Conservation (phyloP, 2,797 vertebrate genomes). For the Sternarchorhynchus goeldii region DNA sequence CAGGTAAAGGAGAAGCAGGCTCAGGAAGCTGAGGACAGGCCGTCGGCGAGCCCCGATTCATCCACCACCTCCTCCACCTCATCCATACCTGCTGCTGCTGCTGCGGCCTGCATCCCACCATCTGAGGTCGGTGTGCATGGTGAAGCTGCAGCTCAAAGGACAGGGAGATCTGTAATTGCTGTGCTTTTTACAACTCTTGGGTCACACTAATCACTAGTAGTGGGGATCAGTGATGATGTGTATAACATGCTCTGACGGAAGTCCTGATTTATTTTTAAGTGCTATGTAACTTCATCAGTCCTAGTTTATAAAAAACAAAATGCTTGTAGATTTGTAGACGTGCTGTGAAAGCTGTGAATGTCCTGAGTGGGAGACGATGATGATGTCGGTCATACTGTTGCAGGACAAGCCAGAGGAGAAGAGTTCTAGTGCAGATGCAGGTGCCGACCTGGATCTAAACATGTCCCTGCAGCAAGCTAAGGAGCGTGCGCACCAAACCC, state of each 20-base stretch:
- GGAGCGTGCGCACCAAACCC: constrained; percentile 88
- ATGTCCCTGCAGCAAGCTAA: constrained; percentile 87
- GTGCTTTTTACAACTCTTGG: too few relatives aligned
- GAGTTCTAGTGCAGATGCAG: constrained; percentile 26
- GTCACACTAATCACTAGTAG: too few relatives aligned
- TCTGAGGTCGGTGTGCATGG: constrained; percentile 49
- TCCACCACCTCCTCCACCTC: constrained; percentile 66
- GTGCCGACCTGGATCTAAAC: constrained; percentile 74
- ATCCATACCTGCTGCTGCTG: constrained; percentile 55
- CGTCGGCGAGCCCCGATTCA: constrained; percentile 60
- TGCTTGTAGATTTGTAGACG: too few relatives aligned
- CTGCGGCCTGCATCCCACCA: constrained; percentile 34
- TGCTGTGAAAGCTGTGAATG: too few relatives aligned
- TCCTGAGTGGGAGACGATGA: neutral
- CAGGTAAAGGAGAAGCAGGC: constrained; percentile 58
- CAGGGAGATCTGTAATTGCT: too few relatives aligned
- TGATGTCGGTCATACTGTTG: constrained; percentile 33
- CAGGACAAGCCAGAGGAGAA: constrained; percentile 47
- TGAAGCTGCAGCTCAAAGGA: too few relatives aligned
- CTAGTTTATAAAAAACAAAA: too few relatives aligned
- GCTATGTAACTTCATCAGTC: too few relatives aligned
- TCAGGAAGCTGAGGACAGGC: constrained; percentile 51
- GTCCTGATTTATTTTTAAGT: too few relatives aligned
- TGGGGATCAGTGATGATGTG: too few relatives aligned
- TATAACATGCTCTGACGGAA: too few relatives aligned